Evolutionary conservation across 2,888 invertebrate genomes (phyloP).

Genomic region (Apamea epomidion): DNA sequence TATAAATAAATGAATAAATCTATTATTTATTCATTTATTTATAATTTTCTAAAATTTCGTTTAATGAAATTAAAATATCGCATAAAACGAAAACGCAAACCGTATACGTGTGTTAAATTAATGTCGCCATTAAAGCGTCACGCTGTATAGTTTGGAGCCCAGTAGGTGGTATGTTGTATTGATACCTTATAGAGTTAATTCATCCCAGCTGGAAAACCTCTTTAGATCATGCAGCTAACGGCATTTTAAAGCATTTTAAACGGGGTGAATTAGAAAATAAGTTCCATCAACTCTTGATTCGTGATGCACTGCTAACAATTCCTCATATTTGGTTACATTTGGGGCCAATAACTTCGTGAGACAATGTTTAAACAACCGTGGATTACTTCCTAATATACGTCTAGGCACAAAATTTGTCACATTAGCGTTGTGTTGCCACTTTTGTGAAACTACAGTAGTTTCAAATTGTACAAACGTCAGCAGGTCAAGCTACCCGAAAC

Average conservation of each 20-base stretch:
- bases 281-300: neutral
- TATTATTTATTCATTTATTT: too few species aligned
- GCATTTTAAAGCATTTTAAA: neutral
- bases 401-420: constrained; percentile 70
- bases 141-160: too few species aligned
- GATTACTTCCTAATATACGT: constrained; percentile 71
- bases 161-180: neutral
- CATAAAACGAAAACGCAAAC: too few species aligned
- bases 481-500: too few species aligned
- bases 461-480: constrained; percentile 1
- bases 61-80: too few species aligned
- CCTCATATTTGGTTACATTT: constrained; percentile 64
- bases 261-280: neutral
- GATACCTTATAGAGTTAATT: neutral
- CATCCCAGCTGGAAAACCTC: too few species aligned
- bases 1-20: too few species aligned
- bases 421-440: constrained; percentile 75
- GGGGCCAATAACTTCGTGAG: constrained; percentile 69
- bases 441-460: constrained; percentile 64
- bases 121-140: too few species aligned
- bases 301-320: constrained; percentile 26
- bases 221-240: neutral
- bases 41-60: too few species aligned
- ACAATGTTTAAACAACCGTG: constrained; percentile 67
- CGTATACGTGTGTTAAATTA: too few species aligned